Conservation (phyloP, 2,797 vertebrate genomes). For the Sternarchorhynchus goeldii region DNA sequence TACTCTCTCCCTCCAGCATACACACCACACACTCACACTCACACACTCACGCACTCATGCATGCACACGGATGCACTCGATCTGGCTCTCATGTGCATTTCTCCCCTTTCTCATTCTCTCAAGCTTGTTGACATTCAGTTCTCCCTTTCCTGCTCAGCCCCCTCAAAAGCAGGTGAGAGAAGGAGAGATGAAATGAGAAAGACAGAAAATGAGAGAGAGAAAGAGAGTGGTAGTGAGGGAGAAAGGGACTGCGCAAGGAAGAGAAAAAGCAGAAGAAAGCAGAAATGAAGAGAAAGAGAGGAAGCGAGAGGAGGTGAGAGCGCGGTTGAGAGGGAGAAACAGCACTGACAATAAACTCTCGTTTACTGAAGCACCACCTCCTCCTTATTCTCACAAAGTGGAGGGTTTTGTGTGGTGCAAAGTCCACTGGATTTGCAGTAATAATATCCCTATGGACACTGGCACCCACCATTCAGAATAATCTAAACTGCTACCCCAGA, state of each 20-base stretch:
- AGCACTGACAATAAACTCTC: conserved; percentile 17
- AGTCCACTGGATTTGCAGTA: conserved; percentile 8
- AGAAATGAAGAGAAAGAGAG: not conserved
- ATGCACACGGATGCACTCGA: not conserved
- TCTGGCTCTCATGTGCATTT: conserved; percentile 14
- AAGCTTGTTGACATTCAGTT: conserved; percentile 43
- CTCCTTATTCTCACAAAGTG: conserved; percentile 21
- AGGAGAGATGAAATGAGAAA: not conserved
- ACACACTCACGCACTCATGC: conserved; percentile 3
- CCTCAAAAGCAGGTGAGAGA: conserved; percentile 12
- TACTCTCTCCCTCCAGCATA: not conserved
- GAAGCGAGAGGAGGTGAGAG: not conserved
- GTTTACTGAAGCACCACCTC: conserved; percentile 13
- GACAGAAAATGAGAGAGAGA: not conserved
- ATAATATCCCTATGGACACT: conserved; percentile 23
- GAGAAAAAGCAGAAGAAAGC: not conserved
- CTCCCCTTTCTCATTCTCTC: conserved; percentile 2
- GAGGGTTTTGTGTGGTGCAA: not conserved
- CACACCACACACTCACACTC: conserved; percentile 13
- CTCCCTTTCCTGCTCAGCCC: conserved; percentile 36
- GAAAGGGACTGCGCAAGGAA: no score
- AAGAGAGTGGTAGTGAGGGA: not conserved
- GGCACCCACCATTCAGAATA: conserved; percentile 28
- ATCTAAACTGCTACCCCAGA: conserved; percentile 28
- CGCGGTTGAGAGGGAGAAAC: not conserved